phyloP scores from a whole-genome alignment of 1,140 invertebrate genomes.

The Cotesia glomerata region DNA sequence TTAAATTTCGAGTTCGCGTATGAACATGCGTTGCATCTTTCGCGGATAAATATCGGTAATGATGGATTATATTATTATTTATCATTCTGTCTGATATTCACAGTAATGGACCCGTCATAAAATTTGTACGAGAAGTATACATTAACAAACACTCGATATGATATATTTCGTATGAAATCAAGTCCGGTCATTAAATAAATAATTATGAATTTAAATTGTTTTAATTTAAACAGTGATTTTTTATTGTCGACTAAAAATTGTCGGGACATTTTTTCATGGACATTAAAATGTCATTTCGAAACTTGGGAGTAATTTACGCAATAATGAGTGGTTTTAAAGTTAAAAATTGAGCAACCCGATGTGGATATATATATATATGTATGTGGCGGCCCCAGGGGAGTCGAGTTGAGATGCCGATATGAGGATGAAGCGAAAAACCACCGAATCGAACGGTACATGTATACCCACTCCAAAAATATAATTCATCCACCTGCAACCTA shows the following conservation, averaged over 20 bases:
- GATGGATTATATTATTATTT: too few species aligned
- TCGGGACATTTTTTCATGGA: not conserved
- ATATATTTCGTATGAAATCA: not conserved
- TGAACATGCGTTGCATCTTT: not conserved
- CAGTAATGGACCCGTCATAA: not conserved
- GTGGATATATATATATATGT: not conserved
- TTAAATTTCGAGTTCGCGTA: conserved; percentile 48
- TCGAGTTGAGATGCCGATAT: not conserved
- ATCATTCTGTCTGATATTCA: too few species aligned
- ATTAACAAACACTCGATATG: not conserved
- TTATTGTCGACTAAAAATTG: not conserved
- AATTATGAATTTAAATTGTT: not conserved
- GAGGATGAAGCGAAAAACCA: conserved; percentile 8
- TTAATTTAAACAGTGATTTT: not conserved
- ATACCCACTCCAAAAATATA: conserved; percentile 13
- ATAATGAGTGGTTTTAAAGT: conserved; percentile 15
- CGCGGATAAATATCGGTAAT: too few species aligned
- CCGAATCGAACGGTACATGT: conserved; percentile 19
- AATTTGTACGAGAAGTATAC: not conserved
- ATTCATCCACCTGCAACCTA: conserved; percentile 19
- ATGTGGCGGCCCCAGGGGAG: too few species aligned
- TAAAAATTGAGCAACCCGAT: too few species aligned
- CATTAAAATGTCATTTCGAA: conserved; percentile 22
- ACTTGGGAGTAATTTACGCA: not conserved
- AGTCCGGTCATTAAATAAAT: conserved; percentile 5